Percentiles rank a stretch among this genome's conserved stretches.
Conservation (phyloP, 2,797 vertebrate species). For the Sebastes matsubarae region DNA sequence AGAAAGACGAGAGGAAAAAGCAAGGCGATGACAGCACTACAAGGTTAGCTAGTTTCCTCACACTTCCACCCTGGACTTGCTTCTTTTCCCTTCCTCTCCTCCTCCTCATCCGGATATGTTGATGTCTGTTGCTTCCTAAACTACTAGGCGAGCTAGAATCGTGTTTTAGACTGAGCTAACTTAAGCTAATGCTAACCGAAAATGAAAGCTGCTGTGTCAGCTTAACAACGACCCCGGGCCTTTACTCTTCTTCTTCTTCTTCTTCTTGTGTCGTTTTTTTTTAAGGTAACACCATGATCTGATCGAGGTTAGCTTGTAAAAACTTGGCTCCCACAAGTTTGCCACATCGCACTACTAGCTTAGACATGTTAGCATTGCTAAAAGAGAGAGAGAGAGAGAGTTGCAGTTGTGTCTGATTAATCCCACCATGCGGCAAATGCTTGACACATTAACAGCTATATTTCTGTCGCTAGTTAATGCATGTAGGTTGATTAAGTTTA, state of each 20-base stretch:
- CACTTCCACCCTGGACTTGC: too few relatives aligned
- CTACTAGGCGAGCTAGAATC: not conserved
- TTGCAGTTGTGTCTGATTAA: slow-evolving; percentile 14
- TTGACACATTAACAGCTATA: slow-evolving; percentile 10
- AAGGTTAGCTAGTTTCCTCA: too few relatives aligned
- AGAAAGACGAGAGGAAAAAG: too few relatives aligned
- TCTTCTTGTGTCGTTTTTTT: not conserved
- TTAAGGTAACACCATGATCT: not conserved
- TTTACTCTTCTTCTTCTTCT: not conserved
- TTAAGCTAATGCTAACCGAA: slow-evolving; percentile 67
- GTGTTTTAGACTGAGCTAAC: slow-evolving; percentile 60
- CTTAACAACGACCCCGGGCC: slow-evolving; percentile 46
- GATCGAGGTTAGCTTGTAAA: not conserved
- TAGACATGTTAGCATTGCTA: slow-evolving; percentile 23
- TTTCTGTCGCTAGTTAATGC: not conserved
- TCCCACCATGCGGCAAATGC: slow-evolving; percentile 57
- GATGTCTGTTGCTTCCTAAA: not conserved
- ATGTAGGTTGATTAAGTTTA: too few relatives aligned
- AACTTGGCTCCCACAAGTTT: slow-evolving; percentile 40
- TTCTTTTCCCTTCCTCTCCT: too few relatives aligned
- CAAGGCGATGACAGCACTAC: too few relatives aligned
- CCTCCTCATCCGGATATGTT: not conserved
- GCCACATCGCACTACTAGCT: not conserved
- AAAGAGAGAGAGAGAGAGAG: not conserved
- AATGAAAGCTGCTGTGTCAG: slow-evolving; percentile 79